Percentiles rank a stretch among this genome's conserved stretches.
phyloP scores from a whole-genome alignment of 2,888 invertebrate species.

The Chydorus sphaericus region DNA sequence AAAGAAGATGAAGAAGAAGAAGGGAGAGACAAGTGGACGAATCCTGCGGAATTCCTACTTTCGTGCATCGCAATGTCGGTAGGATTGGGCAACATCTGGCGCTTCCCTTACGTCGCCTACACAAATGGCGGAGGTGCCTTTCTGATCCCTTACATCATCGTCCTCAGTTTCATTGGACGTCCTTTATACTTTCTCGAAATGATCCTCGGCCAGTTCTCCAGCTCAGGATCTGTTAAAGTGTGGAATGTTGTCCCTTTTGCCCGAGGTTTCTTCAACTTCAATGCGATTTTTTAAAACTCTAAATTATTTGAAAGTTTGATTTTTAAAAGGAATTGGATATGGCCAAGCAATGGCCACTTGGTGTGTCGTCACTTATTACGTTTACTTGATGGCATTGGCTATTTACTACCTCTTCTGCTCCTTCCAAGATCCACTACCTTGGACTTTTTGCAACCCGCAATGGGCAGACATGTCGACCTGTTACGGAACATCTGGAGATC shows the following conservation, averaged over 20 bases:
- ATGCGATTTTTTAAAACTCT: too few relatives aligned
- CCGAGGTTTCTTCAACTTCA: constrained; percentile 48
- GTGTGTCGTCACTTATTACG: constrained; percentile 59
- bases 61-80: constrained; percentile 16
- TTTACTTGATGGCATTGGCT: constrained; percentile 54
- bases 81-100: constrained; percentile 15
- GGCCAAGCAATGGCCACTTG: constrained; percentile 32
- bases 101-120: constrained; percentile 12
- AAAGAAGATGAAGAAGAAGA: too few relatives aligned
- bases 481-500: neutral
- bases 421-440: constrained; percentile 51
- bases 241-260: constrained; percentile 54
- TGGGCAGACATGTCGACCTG: constrained; percentile 31
- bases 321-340: constrained; percentile 30
- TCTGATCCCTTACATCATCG: constrained; percentile 47
- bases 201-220: constrained; percentile 66
- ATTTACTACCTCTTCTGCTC: constrained; percentile 56
- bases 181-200: constrained; percentile 76
- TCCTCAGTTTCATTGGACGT: constrained; percentile 49
- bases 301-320: neutral
- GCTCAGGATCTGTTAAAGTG: constrained; percentile 59
- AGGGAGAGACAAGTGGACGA: constrained; percentile 15
- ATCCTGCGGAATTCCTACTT: constrained; percentile 13
- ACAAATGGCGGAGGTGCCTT: constrained; percentile 33
- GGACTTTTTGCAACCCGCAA: constrained; percentile 47